Percentiles rank a stretch among this genome's conserved stretches.
phyloP scores from a whole-genome alignment of 2,797 vertebrate genomes.

The Lates japonicus region DNA sequence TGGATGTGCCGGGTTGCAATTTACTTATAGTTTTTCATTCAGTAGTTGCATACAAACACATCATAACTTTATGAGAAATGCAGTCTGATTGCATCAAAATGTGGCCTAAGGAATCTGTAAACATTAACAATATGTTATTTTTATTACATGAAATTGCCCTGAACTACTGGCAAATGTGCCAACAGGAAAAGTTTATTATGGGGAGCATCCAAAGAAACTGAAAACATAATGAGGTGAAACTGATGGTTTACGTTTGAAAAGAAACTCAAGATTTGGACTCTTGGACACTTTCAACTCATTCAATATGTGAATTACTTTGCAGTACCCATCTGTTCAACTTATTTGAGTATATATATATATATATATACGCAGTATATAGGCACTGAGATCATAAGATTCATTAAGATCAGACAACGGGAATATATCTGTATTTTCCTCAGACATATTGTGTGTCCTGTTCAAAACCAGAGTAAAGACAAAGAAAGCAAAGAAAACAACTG shows the following conservation, averaged over 20 bases:
- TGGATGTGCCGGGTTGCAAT: constrained; percentile 56
- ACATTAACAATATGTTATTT: constrained; percentile 44
- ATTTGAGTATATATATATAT: too few relatives aligned
- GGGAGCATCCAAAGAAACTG: constrained; percentile 14
- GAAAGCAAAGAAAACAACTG: background rate
- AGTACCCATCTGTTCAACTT: constrained; percentile 33
- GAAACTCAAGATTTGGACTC: background rate
- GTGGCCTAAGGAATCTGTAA: constrained; percentile 53
- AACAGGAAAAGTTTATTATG: constrained; percentile 19
- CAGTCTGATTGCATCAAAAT: constrained; percentile 36
- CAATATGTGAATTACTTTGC: constrained; percentile 18
- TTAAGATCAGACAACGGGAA: constrained; percentile 10
- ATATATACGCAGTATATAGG: background rate
- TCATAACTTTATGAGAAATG: constrained; percentile 50
- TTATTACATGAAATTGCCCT: constrained; percentile 32
- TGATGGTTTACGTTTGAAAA: constrained; percentile 16
- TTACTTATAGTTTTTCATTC: constrained; percentile 60
- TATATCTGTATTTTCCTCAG: constrained; percentile 3
- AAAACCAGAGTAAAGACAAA: background rate
- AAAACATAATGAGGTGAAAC: constrained; percentile 28
- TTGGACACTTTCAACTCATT: background rate
- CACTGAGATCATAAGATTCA: background rate
- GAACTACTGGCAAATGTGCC: constrained; percentile 40
- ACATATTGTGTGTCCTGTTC: background rate
- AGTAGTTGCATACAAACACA: constrained; percentile 57